Base-by-base conservation (phyloP, 2,888 invertebrate genomes). In the Nematopogon swammerdamellus region DNA sequence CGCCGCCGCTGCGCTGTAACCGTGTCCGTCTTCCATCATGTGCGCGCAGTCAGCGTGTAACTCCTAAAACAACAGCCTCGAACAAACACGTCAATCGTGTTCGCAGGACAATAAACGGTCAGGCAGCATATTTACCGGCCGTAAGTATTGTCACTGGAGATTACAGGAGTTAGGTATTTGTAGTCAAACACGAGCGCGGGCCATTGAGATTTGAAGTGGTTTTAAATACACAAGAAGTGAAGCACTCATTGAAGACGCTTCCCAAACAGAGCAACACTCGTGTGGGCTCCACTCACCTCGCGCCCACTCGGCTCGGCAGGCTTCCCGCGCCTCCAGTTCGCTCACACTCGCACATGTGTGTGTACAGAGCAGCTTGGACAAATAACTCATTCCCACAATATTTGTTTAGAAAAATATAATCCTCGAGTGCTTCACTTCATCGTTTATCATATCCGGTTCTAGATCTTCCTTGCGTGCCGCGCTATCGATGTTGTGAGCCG, bases 121-220 rank as follows among this genome's bases (percentile, higher is more conserved):
- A 8, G 25, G 8, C 25, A 8, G 25, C 25, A 25, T 25, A 25
- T 25, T 25, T 25, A 25, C 25, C 4, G 4, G 25, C 5, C 25
- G 25, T 8, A 8, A 66, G 68, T 65, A 67, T 67, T 68, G 70
- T 72, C 68, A 61, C 62, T 61, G 63, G 60, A 68, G 67, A 70
- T 70, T 70, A 72, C 66, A 63, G 44, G 45, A 36, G 36, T 36
- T 36, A 36, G 36, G 36, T 36, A 14, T 36, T 36, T 36, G 36
- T 36, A 36, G 36, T 14, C 36, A 36, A 8, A 36, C 36, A 36
- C 8, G 36, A 14, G n/a, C 45, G 62, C 71, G 71, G 59, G 62
- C 65, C 65, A 68, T 75, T 67, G 63, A 71, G 63, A 59, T 58
- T 62, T 61, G 56, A 67, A 74, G 73, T 72, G 72, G 62, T 71